Conservation (phyloP, 2,113 vertebrate species). For the Otolemur garnettii region DNA sequence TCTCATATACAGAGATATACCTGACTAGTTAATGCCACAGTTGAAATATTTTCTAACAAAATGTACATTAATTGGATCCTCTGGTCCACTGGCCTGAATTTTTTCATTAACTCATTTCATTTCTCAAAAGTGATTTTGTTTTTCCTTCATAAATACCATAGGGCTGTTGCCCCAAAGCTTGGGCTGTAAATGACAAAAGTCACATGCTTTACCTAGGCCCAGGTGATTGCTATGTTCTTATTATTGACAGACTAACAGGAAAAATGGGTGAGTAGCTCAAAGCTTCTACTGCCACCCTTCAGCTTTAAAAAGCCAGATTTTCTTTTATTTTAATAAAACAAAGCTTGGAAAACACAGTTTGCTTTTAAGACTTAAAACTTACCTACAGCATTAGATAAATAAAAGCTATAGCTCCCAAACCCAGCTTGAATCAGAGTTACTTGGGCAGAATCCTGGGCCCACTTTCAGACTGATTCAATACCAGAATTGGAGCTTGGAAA, state of each 20-base stretch:
- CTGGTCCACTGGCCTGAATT: background rate
- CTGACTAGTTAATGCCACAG: background rate
- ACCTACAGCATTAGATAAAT: background rate
- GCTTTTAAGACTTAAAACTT: conserved; percentile 20
- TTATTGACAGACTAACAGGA: background rate
- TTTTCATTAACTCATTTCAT: conserved; percentile 2
- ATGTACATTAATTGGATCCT: background rate
- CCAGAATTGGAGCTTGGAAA: background rate
- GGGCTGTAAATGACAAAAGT: background rate
- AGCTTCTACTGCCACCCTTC: background rate
- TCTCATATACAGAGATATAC: background rate
- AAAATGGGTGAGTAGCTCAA: too few relatives aligned
- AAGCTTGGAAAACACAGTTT: background rate
- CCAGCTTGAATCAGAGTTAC: background rate
- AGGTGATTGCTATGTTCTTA: background rate
- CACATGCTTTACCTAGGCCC: background rate
- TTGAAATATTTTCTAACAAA: background rate
- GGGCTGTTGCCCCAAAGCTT: background rate
- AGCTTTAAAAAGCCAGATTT: background rate
- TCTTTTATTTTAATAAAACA: conserved; percentile 31
- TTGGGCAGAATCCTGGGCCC: background rate
- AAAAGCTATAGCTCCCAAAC: background rate
- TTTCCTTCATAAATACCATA: background rate
- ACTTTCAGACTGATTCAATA: too few relatives aligned
- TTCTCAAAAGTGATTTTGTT: background rate